Evolutionary conservation across 2,113 vertebrate genomes (phyloP), one percentile per base, ranked within the genome.

Genomic region (Macrotus californicus): DNA sequence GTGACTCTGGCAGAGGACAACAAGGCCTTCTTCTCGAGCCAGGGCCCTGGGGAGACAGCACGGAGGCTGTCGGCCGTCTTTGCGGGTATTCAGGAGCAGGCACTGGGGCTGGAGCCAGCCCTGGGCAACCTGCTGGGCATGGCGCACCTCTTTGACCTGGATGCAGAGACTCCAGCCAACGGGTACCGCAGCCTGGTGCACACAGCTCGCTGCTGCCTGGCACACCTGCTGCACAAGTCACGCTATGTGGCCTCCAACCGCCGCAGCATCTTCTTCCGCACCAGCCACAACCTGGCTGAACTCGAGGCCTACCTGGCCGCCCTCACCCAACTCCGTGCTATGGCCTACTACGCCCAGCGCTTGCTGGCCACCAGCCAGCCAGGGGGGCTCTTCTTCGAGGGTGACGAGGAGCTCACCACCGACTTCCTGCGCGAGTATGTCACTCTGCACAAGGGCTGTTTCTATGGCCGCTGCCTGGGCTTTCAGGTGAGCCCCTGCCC

Each of bases 401-500:
- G 96, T 2, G 98, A 98, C 0, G 99, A 99, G 54, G 98, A 98
- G n/a, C 97, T 99, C 56, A 99, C 98, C 0, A 98, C 99, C 50
- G 99, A 98, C 94, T 99, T 99, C 82, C 97, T 99, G 52, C 97
- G 93, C 0, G 99, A 99, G 97, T 99, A 99, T 61, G 89, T 98
- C 87, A 99, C 99, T 0, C 99, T 99, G 98, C 99, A 99, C 97
- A 99, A 99, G 96, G 99, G 99, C 52, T 99, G 99, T 97, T 99
- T 99, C 98, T 99, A 99, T 1, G 99, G 99, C 22, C 99, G 99
- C 46, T 99, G 99, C 94, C 98, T 99, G 48, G 99, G 99, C 93
- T 99, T 99, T 97, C 99, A 99, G 99, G 99, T 99, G 95, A 97
- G 97, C 24, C 22, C 24, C 59, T 82, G 36, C 39, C 59, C 76